A percentile compares a stretch with the other conserved stretches of the same genome.
Evolutionary conservation across 2,113 vertebrate species (phyloP).

Genomic region (Symphodus melops): DNA sequence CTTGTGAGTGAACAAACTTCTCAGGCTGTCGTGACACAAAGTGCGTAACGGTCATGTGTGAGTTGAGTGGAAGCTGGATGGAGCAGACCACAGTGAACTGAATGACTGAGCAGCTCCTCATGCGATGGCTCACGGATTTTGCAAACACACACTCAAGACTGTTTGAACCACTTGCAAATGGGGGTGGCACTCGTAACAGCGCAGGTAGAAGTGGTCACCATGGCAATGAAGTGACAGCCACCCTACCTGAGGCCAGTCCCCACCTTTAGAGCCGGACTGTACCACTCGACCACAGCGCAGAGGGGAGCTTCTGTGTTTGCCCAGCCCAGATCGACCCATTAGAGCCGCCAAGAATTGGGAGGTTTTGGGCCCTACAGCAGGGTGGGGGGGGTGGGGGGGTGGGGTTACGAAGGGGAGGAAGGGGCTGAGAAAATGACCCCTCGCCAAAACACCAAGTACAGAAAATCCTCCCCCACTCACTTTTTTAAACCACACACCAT

Average conservation of each 20-base stretch:
- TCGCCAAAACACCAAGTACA: conserved; percentile 54
- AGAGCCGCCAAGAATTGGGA: conserved; percentile 81
- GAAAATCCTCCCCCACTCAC: conserved; percentile 41
- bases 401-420: conserved; percentile 63
- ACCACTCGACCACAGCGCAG: conserved; percentile 76
- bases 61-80: conserved; percentile 53
- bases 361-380: conserved; percentile 77
- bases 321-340: conserved; percentile 81
- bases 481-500: conserved; percentile 27
- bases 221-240: conserved; percentile 79
- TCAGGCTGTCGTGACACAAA: conserved; percentile 23
- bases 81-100: conserved; percentile 45
- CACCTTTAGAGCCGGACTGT: conserved; percentile 82
- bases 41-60: conserved; percentile 40
- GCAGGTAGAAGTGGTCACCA: conserved; percentile 78
- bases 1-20: conserved; percentile 31
- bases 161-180: conserved; percentile 59
- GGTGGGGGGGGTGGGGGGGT: conserved; percentile 53
- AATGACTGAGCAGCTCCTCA: conserved; percentile 41
- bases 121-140: conserved; percentile 60
- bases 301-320: conserved; percentile 80
- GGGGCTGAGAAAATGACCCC: conserved; percentile 63
- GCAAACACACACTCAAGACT: conserved; percentile 38
- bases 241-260: conserved; percentile 82
- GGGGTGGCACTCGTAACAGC: conserved; percentile 61